These are phyloP conservation scores for Anser brachyrhynchus DNA, from an alignment of 2,113 vertebrate species.

Conservation along the genomic window DNA sequence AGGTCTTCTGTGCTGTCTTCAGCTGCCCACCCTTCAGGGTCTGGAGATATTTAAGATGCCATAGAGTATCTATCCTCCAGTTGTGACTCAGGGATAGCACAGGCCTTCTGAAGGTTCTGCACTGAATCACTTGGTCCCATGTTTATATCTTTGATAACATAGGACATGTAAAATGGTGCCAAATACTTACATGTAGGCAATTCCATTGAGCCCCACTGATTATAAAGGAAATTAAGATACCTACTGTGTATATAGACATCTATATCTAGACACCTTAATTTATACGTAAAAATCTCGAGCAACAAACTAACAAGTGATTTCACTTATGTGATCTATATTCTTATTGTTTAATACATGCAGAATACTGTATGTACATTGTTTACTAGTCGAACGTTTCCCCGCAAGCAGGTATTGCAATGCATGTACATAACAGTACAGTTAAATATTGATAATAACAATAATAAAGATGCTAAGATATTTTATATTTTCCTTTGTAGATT, in stretches of 20 bases:
- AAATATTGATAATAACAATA: not conserved
- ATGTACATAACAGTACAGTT: not conserved
- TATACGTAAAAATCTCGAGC: not conserved
- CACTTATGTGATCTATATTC: not conserved
- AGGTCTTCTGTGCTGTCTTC: not conserved
- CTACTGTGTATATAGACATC: not conserved
- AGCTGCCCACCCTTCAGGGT: not conserved
- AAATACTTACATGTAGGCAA: not conserved
- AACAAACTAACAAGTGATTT: not conserved
- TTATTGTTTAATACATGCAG: not conserved
- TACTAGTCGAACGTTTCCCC: not conserved
- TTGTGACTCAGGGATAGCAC: not conserved
- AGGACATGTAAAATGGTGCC: fast-evolving
- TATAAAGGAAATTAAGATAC: not conserved
- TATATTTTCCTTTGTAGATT: not conserved
- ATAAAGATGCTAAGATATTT: not conserved
- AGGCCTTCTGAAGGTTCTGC: not conserved
- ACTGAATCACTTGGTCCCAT: fast-evolving
- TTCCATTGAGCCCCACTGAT: not conserved
- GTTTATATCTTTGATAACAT: not conserved
- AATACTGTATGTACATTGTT: not conserved
- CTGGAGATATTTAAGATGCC: not conserved
- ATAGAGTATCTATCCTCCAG: not conserved
- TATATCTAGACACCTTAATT: not conserved
- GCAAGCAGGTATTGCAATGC: not conserved